Evolutionary conservation across 2,888 invertebrate genomes (phyloP), one percentile per base, ranked within the genome.

Genomic region (Diachrysia chrysitis): DNA sequence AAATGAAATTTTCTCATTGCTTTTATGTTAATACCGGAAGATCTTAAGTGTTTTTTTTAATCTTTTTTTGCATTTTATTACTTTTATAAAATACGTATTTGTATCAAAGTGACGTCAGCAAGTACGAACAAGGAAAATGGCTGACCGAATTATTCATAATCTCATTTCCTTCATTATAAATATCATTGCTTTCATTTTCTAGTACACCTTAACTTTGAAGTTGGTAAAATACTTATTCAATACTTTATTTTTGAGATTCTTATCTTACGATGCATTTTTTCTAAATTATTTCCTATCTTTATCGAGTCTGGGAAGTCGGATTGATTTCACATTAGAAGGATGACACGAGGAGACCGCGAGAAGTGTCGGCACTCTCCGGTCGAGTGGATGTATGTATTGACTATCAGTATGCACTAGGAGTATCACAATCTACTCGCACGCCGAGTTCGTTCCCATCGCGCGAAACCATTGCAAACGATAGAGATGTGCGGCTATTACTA

Each of bases 161-260:
- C 84, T 88, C 87, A 85, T 87, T 89, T 88, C 76, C 74, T 75
- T 86, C 84, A 90, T 91, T 93, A 94, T 95, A 94, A 94, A 94
- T 94, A 94, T 91, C 92, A 95, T 95, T 94, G 94, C 93, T 95
- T 94, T 92, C 91, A 90, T 92, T 90, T 87, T 87, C 90, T 92
- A 92, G 89, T 92, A 91, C 90, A 89, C 84, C 91, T 90, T 92
- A 92, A 88, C 89, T 84, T 90, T 91, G 91, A 89, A 90, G 92
- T 93, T 91, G 93, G 92, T 94, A 94, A 94, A 95, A 94, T 94
- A 94, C 95, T 95, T 94, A 95, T 88, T 90, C 91, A 94, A 94
- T 95, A 94, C 94, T 93, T 91, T 87, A 83, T 83, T 85, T 86
- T 93, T 92, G 92, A 94, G 93, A 94, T 87, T 90, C 87, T 90